Evolutionary conservation across 2,113 vertebrate genomes (phyloP).

Genomic region (Eptesicus fuscus): DNA sequence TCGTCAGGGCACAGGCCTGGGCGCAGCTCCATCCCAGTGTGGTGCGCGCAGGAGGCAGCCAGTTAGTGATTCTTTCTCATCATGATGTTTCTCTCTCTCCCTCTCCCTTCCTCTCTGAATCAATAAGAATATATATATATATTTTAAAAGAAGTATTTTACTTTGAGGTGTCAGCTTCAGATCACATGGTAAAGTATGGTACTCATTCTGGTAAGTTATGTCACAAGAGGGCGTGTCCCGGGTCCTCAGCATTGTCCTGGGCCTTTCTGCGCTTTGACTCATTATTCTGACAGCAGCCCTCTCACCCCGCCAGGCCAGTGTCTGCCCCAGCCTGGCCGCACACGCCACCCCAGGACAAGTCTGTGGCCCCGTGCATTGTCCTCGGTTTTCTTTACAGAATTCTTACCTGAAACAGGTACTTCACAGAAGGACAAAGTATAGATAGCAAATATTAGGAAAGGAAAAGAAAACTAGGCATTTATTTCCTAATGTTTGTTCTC

Average conservation of each 20-base stretch:
- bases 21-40: too few species aligned
- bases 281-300: neutral
- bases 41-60: too few species aligned
- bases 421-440: neutral
- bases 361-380: neutral
- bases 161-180: neutral
- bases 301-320: neutral
- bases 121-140: too few species aligned
- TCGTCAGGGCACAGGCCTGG: too few species aligned
- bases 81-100: too few species aligned
- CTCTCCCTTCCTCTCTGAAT: too few species aligned
- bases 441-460: neutral
- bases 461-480: neutral
- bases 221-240: neutral
- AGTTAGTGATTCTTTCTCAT: too few species aligned
- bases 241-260: neutral
- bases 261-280: neutral
- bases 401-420: neutral
- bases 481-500: constrained; percentile 29
- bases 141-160: neutral
- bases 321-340: neutral
- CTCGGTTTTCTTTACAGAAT: neutral
- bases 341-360: neutral
- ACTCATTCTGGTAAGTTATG: neutral
- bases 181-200: neutral